Evolutionary conservation across 1,140 invertebrate genomes (phyloP), one percentile per base, ranked within the genome.

Genomic region (Ceratina australensis): DNA sequence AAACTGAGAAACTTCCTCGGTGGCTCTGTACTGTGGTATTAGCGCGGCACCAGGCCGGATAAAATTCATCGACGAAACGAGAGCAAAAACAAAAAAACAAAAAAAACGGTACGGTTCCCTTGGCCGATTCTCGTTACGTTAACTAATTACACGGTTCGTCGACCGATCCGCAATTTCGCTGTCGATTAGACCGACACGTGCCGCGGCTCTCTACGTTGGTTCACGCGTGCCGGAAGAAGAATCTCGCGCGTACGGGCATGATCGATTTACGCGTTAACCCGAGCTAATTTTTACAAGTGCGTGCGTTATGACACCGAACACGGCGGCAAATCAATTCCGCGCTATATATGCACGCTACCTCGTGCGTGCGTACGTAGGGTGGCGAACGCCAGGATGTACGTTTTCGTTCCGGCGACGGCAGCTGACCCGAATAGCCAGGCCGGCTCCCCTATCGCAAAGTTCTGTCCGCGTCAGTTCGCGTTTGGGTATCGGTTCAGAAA

Each of bases 1-100:
- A 91, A 91, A 91, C 87, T 91, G 86, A 88, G 85, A 88, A 90
- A 90, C 83, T 90, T 89, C 75, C 81, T 83, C 78, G 16, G 72
- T 84, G 60, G 67, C 83, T 77, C 76, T 79, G 75, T 81, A 87
- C 86, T 83, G 33, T 42, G 87, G 87, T 87, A 74, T 63, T 73
- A 82, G 67, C 63, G 72, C 83, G 83, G 75, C 77, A 77, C 66
- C 79, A 33, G 67, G 22, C 18, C 59, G 22, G 59, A 47, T 72
- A 28, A 49, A 12, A 22, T 47, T 49, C 16, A 18, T 16, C n/a
- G 52, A n/a, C 15, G 15, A 54, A 54, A 49, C n/a, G n/a, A n/a
- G n/a, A n/a, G n/a, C n/a, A n/a, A n/a, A n/a, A n/a, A n/a, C n/a
- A n/a, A n/a, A n/a, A n/a, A n/a, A n/a, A n/a, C n/a, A n/a, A 56